Evolutionary conservation across 2,797 vertebrate species (phyloP).

Genomic region (Sebastes nivosus): DNA sequence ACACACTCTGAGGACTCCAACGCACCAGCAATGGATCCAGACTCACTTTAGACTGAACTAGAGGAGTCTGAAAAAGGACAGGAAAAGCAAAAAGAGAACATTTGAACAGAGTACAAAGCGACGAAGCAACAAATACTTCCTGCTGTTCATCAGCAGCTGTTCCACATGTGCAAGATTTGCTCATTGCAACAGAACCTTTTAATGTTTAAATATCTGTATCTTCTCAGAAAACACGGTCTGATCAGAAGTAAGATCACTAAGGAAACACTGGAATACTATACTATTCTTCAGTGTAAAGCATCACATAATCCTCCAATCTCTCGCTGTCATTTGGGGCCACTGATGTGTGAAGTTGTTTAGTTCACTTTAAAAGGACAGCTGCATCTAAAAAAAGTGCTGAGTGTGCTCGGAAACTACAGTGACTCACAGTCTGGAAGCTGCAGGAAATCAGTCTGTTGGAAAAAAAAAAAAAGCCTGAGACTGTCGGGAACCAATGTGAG

Average conservation of each 20-base stretch:
- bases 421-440: background rate
- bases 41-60: no score
- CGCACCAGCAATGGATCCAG: no score
- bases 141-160: no score
- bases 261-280: background rate
- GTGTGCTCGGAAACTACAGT: background rate
- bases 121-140: background rate
- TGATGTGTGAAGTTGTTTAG: background rate
- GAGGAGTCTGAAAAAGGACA: no score
- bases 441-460: background rate
- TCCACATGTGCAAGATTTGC: no score
- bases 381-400: conserved; percentile 7
- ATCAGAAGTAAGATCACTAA: no score
- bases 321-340: background rate
- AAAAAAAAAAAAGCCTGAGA: background rate
- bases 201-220: no score
- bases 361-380: background rate
- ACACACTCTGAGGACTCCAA: no score
- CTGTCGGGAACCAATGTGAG: background rate
- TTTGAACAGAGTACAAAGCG: no score
- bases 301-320: background rate
- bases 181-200: no score
- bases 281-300: background rate
- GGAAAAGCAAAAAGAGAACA: no score
- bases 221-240: no score